Evolutionary conservation across 2,888 invertebrate species (phyloP).

Genomic region (Eucera pruinosa): DNA sequence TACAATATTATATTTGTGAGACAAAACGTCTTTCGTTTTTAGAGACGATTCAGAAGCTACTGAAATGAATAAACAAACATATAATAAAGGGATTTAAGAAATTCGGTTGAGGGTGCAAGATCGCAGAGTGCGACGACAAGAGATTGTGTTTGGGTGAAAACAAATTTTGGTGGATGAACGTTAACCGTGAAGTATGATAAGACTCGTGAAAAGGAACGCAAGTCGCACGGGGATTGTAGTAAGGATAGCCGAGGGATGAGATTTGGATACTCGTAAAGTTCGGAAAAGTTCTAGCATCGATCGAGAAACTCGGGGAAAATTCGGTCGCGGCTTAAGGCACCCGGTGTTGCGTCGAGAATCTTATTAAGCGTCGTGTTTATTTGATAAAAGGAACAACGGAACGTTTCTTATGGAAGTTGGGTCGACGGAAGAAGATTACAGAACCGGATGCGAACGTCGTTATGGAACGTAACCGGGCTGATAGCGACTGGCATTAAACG

Average conservation of each 20-base stretch:
- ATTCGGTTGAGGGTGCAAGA: neutral
- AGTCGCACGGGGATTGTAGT: neutral
- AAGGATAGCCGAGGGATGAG: neutral
- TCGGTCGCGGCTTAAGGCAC: conserved; percentile 5
- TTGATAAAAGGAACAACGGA: conserved; percentile 21
- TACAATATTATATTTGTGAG: too few relatives aligned
- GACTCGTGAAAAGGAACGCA: neutral
- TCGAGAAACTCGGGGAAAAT: conserved; percentile 23
- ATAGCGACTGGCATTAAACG: neutral
- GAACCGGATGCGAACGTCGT: conserved; percentile 12
- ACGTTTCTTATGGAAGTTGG: conserved; percentile 25
- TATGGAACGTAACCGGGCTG: neutral
- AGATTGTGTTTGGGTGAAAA: neutral
- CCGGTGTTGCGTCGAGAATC: conserved; percentile 20
- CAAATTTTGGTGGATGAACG: neutral
- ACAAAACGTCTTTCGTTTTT: neutral
- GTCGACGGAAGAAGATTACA: conserved; percentile 19
- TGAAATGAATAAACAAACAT: neutral
- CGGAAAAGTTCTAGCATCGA: conserved; percentile 32
- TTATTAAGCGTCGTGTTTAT: conserved; percentile 43
- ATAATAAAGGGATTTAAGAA: neutral
- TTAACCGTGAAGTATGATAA: too few relatives aligned
- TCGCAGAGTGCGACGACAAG: neutral
- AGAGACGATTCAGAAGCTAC: neutral
- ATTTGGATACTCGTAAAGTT: conserved; percentile 2